Conservation (phyloP, 2,888 invertebrate species). For the Trachelus iudaicus region DNA sequence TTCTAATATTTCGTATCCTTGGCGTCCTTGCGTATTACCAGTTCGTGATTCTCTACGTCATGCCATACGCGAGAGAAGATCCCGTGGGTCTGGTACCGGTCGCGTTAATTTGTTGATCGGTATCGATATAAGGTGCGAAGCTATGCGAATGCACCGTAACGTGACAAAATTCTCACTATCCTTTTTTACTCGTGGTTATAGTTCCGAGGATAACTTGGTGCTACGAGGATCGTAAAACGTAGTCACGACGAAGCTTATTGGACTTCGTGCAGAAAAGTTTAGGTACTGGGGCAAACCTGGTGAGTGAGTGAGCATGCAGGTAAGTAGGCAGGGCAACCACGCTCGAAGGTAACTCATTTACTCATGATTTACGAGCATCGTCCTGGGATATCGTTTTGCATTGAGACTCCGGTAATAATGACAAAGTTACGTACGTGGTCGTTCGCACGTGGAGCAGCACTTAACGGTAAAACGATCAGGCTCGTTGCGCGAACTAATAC, state of each 20-base stretch:
- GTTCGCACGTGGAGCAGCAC: background rate
- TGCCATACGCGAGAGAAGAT: background rate
- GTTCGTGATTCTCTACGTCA: background rate
- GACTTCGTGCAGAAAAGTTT: background rate
- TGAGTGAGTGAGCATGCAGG: background rate
- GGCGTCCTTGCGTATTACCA: background rate
- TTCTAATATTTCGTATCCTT: background rate
- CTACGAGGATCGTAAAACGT: background rate
- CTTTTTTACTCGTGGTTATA: background rate
- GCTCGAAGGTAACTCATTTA: background rate
- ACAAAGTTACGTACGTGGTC: background rate
- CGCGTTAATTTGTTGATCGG: background rate
- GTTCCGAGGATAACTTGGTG: background rate
- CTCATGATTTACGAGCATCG: background rate
- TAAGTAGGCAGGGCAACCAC: background rate
- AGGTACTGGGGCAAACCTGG: background rate
- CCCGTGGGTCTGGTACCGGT: background rate
- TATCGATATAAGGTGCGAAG: background rate
- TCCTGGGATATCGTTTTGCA: background rate
- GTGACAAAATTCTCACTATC: background rate
- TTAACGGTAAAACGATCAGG: conserved; percentile 2
- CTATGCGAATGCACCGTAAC: background rate
- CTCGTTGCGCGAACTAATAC: conserved; percentile 2
- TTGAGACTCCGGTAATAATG: background rate
- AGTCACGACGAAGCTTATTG: background rate